Percentiles rank a stretch among this genome's conserved stretches.
Evolutionary conservation across 2,888 invertebrate species (phyloP).

Genomic region (Imbricaverruca yamaguchii): DNA sequence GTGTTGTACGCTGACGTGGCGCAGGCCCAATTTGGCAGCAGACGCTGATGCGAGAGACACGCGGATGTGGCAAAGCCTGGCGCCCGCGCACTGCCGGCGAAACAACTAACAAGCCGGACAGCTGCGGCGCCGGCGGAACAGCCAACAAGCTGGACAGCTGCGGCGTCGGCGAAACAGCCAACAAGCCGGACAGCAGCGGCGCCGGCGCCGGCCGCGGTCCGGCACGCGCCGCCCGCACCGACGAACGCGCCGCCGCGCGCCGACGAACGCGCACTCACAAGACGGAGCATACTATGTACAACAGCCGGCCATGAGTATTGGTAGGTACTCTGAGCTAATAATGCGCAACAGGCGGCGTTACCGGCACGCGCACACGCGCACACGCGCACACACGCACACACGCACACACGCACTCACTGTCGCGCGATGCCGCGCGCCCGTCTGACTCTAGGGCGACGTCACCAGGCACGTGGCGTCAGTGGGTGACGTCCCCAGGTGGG

Average conservation of each 20-base stretch:
- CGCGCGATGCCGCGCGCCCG: neutral
- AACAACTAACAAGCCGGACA: no score
- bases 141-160: neutral
- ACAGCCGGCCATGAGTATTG: neutral
- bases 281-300: neutral
- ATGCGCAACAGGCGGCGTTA: neutral
- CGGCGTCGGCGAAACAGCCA: neutral
- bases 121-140: no score
- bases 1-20: neutral
- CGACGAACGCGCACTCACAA: neutral
- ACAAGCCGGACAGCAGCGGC: neutral
- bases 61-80: neutral
- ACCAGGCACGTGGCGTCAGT: no score
- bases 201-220: no score
- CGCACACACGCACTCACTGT: neutral
- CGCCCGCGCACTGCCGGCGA: no score
- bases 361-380: neutral
- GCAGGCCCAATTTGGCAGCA: neutral
- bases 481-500: no score
- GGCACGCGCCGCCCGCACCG: no score
- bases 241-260: no score
- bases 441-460: no score
- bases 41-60: neutral
- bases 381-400: neutral
- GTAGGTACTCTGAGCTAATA: conserved; percentile 11